Percentiles rank a stretch among this genome's conserved stretches.
Conservation (phyloP, 30 jellyfish, hydroid and myxozoan genomes). For the Cassiopea xamachana region DNA sequence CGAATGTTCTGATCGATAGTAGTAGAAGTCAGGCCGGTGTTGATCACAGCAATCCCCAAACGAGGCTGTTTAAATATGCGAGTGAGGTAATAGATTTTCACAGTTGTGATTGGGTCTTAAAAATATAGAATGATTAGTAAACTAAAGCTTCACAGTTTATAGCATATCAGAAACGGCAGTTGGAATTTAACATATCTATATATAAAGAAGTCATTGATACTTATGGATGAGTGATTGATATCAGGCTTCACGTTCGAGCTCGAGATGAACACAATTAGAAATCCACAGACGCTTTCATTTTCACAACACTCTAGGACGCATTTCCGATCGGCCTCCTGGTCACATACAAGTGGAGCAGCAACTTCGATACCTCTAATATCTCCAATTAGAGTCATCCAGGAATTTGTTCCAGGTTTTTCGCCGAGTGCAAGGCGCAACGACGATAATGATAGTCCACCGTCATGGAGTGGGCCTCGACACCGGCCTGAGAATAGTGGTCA, state of each 20-base stretch:
- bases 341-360: conserved; percentile 72
- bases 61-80: conserved; percentile 1
- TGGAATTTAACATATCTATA: no score
- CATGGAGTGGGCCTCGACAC: conserved; percentile 63
- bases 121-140: no score
- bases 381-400: conserved; percentile 91
- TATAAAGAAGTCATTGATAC: no score
- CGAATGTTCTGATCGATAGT: no score
- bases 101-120: not conserved
- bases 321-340: conserved; percentile 94
- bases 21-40: no score
- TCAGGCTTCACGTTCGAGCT: not conserved
- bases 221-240: not conserved
- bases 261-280: conserved; percentile 46
- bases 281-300: conserved; percentile 34
- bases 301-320: conserved; percentile 68
- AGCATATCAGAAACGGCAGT: no score
- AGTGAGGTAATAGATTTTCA: not conserved
- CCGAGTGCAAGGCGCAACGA: conserved; percentile 46
- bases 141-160: no score
- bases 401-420: conserved; percentile 81
- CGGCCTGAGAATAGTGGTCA: conserved; percentile 32
- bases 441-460: conserved; percentile 37
- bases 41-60: no score
- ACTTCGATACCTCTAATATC: conserved; percentile 81